These are phyloP conservation scores for Sesia bembeciformis DNA, from an alignment of 2,888 invertebrate species.

Conservation along the genomic window DNA sequence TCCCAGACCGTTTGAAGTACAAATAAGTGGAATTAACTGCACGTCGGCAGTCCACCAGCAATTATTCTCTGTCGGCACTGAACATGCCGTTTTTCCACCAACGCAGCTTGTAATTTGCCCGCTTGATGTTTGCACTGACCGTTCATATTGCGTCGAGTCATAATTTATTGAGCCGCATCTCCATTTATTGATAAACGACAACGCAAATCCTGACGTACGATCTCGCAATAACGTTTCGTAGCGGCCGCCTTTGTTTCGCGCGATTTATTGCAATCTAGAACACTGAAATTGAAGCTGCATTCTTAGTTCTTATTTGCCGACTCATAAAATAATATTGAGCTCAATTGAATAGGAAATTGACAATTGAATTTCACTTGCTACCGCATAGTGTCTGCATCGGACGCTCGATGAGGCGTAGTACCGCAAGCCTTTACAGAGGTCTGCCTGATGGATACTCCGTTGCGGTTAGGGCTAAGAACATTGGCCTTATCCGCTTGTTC, in stretches of 20 bases:
- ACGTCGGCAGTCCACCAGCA: slow-evolving; percentile 37
- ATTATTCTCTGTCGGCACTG: slow-evolving; percentile 49
- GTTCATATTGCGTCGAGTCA: slow-evolving; percentile 35
- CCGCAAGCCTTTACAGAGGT: slow-evolving; percentile 26
- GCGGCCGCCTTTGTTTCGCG: slow-evolving; percentile 19
- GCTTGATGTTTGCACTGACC: slow-evolving; percentile 40
- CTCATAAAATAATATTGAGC: no score
- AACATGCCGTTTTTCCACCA: slow-evolving; percentile 36
- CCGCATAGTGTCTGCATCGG: neutral
- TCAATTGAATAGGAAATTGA: neutral
- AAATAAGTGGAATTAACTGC: slow-evolving; percentile 54
- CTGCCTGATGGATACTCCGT: slow-evolving; percentile 28
- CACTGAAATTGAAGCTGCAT: neutral
- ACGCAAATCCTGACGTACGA: slow-evolving; percentile 11
- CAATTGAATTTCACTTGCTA: neutral
- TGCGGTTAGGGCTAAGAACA: slow-evolving; percentile 26
- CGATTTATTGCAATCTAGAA: slow-evolving; percentile 3
- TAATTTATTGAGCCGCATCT: slow-evolving; percentile 50
- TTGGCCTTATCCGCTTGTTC: slow-evolving; percentile 21
- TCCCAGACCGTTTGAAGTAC: slow-evolving; percentile 26
- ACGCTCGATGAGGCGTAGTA: slow-evolving; percentile 17
- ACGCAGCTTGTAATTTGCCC: slow-evolving; percentile 43
- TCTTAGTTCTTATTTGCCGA: neutral
- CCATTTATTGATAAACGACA: slow-evolving; percentile 49
- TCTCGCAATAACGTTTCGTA: slow-evolving; percentile 28